These are phyloP conservation scores for Glyphotaelius pellucidus DNA, from an alignment of 2,888 invertebrate species.

Conservation along the genomic window DNA sequence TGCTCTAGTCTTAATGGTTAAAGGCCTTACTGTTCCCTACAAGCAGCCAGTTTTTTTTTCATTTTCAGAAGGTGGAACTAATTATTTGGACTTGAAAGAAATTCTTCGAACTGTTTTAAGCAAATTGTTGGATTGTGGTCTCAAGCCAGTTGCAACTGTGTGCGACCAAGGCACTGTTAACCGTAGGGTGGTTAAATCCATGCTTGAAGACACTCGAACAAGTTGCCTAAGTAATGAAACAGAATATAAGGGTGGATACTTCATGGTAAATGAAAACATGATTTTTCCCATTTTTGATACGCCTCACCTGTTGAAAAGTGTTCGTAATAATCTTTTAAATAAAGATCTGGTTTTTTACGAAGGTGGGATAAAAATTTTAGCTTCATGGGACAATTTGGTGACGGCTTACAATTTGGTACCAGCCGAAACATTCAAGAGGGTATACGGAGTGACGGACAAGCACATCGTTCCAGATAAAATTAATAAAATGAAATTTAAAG, in stretches of 20 bases:
- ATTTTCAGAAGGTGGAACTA: no score
- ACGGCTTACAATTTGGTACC: neutral
- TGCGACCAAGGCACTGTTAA: neutral
- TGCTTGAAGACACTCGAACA: neutral
- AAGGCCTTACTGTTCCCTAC: no score
- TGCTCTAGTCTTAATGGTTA: no score
- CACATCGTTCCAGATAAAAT: neutral
- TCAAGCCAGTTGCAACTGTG: slow-evolving; percentile 5
- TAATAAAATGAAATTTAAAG: no score
- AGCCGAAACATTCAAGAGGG: neutral
- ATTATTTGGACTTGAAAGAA: neutral
- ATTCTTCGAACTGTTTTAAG: neutral
- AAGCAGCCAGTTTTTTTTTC: no score
- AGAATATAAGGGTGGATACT: neutral
- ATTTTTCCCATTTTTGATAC: neutral
- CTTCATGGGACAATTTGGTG: neutral
- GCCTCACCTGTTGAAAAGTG: neutral
- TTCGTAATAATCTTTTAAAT: slow-evolving; percentile 19
- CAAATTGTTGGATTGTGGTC: neutral
- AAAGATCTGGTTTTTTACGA: neutral
- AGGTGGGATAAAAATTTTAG: neutral
- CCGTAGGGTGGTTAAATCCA: neutral
- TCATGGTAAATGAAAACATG: neutral
- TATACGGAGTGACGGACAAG: neutral
- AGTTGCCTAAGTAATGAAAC: neutral